Base-by-base conservation (phyloP, 2,113 vertebrate genomes). In the Oenanthe melanoleuca region DNA sequence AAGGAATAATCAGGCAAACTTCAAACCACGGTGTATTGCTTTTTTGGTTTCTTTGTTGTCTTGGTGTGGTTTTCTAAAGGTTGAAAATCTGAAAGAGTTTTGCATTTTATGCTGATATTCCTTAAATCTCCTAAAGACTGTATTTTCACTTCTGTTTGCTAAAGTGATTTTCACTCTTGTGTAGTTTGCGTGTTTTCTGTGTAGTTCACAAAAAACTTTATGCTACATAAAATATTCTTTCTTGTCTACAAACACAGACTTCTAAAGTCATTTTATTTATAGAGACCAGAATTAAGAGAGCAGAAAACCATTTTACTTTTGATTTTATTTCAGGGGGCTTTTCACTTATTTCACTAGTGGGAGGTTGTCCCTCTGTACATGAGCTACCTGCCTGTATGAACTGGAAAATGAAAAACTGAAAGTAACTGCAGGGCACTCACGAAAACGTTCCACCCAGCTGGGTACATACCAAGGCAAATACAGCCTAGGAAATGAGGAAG, bases 391-490 rank as follows among this genome's bases (percentile, higher is more conserved):
- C n/a, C 31, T 56, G 11, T 14, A 63, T 26, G 42, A 66, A 14
- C 25, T 0, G 4, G 23, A 50, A 61, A 74, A 60, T 17, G 3
- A 49, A 59, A 85, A 14, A 40, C 26, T 64, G 37, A 42, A 72
- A 91, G n/a, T 21, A 57, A 77, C 24, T 42, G 0, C 11, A 5
- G 8, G 26, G 31, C 24, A 72, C 5, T 85, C 24, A 55, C 0
- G 0, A 40, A 55, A 79, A 34, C 3, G 5, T 57, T 60, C 24
- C 53, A 78, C 13, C 29, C 57, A 63, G 25, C 20, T 67, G 10
- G 14, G 23, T n/a, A 29, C 24, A 59, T 5, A 49, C 6, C 19
- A 47, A 50, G 37, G 45, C 0, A 0, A 53, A 53, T 15, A 38
- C 23, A 75, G 20, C 25, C 22, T 19, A 57, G 22, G 29, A 60